These are phyloP conservation scores for Perca schrenkii DNA, from an alignment of 2,113 vertebrate genomes.

Conservation along the genomic window DNA sequence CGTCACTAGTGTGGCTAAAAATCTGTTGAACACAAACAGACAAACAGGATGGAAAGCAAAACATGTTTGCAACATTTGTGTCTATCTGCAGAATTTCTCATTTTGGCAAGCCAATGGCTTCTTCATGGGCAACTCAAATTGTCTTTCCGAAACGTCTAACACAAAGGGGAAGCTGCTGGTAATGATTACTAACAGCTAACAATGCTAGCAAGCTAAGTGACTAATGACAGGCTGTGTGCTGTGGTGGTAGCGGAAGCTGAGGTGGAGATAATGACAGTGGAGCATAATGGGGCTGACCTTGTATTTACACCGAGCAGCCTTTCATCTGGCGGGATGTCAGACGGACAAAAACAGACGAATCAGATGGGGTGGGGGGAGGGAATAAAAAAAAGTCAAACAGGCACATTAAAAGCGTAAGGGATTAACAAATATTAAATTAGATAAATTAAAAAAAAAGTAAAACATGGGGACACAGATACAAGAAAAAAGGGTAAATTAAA, in stretches of 20 bases:
- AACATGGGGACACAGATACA: background rate
- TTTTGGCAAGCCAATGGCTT: background rate
- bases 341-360: constrained; percentile 55
- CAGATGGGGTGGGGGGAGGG: constrained; percentile 24
- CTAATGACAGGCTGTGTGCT: constrained; percentile 74
- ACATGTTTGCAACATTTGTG: background rate
- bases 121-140: background rate
- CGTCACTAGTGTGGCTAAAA: background rate
- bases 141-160: background rate
- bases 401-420: constrained; percentile 10
- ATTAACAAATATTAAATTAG: background rate
- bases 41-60: background rate
- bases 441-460: background rate
- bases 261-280: constrained; percentile 80
- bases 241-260: constrained; percentile 75
- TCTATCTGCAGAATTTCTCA: background rate
- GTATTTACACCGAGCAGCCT: constrained; percentile 78
- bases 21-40: background rate
- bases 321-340: constrained; percentile 68
- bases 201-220: constrained; percentile 59
- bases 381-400: background rate
- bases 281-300: constrained; percentile 75
- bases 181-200: constrained; percentile 66
- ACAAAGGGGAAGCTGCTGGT: constrained; percentile 22
- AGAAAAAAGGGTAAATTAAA: background rate